Evolutionary conservation across 2,888 invertebrate genomes (phyloP).

Genomic region (Xestia rhomboidea): DNA sequence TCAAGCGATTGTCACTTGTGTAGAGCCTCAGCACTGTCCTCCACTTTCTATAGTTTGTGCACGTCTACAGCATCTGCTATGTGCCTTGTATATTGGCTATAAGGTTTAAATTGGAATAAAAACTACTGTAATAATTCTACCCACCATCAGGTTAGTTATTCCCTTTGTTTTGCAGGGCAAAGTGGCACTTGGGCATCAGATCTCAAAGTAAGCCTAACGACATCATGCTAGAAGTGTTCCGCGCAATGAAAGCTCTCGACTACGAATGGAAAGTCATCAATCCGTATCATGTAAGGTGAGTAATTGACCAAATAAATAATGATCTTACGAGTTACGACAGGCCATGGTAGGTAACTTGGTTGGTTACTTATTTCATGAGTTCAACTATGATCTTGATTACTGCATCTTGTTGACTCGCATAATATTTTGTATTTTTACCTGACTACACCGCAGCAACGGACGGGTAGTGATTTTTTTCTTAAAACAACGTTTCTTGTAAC

Average conservation of each 20-base stretch:
- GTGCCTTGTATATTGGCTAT: neutral
- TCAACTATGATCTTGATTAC: neutral
- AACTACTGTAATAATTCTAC: neutral
- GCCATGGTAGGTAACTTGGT: neutral
- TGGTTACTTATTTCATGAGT: neutral
- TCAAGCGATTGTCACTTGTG: neutral
- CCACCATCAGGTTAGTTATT: too few relatives aligned
- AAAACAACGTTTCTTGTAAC: neutral
- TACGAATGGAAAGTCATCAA: slow-evolving; percentile 99
- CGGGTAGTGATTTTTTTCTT: neutral
- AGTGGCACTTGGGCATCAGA: slow-evolving; percentile 99
- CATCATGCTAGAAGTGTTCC: slow-evolving; percentile 99
- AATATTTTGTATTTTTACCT: neutral
- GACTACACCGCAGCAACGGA: neutral
- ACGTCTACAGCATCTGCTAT: neutral
- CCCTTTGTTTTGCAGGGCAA: slow-evolving; percentile 92
- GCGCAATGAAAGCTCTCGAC: slow-evolving; percentile 99
- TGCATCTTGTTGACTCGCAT: neutral
- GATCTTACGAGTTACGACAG: neutral
- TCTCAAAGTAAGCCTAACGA: slow-evolving; percentile 99
- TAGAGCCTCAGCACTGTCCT: neutral
- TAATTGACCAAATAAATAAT: neutral
- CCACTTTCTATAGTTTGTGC: neutral
- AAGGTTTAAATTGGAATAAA: neutral
- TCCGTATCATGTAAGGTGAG: slow-evolving; percentile 96